Conservation (phyloP, 2,113 vertebrate genomes). For the human region GRCh38 chr2:114422501-114423000, state of each 20-base stretch:
- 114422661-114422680: too few relatives aligned
- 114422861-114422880: not conserved
- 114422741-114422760: not conserved
- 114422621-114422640: too few relatives aligned
- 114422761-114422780: not conserved
- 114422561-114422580: too few relatives aligned
- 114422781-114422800: not conserved
- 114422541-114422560: too few relatives aligned
- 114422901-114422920: not conserved
- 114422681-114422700: too few relatives aligned
- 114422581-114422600: too few relatives aligned
- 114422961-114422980: not conserved
- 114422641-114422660: rapidly evolving
- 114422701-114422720: too few relatives aligned
- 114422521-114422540: too few relatives aligned
- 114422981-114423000: too few relatives aligned
- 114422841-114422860: not conserved
- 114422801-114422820: not conserved
- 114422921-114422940: not conserved
- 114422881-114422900: too few relatives aligned
- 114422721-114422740: not conserved
- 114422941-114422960: not conserved
- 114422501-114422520: too few relatives aligned
- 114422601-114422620: too few relatives aligned
- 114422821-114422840: not conserved